Evolutionary conservation across 2,888 invertebrate genomes (phyloP).

Genomic region (Cataglyphis livida): DNA sequence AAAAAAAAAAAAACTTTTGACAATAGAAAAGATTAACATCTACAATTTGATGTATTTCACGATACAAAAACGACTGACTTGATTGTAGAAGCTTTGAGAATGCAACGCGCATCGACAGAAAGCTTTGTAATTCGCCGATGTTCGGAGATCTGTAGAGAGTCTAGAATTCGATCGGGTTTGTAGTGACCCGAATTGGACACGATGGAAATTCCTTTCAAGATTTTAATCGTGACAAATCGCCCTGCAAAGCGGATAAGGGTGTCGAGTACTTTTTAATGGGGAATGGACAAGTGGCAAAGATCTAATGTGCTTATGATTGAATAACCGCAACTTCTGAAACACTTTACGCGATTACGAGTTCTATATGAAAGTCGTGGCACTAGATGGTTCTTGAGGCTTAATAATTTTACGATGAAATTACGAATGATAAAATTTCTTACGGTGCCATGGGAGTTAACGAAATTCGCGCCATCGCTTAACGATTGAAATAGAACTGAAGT

Average conservation of each 20-base stretch:
- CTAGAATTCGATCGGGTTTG: slow-evolving; percentile 64
- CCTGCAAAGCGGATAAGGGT: slow-evolving; percentile 7
- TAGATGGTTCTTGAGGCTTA: not conserved
- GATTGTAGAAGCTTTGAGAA: slow-evolving; percentile 49
- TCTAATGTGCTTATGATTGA: slow-evolving; percentile 23
- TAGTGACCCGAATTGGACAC: slow-evolving; percentile 57
- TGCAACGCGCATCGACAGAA: slow-evolving; percentile 51
- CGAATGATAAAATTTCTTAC: slow-evolving; percentile 35
- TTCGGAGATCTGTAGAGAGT: slow-evolving; percentile 36
- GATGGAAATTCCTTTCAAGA: slow-evolving; percentile 59
- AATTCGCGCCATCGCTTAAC: not conserved
- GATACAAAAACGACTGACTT: slow-evolving; percentile 19
- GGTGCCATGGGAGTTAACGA: not conserved
- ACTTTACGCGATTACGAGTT: slow-evolving; percentile 14
- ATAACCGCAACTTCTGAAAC: slow-evolving; percentile 29
- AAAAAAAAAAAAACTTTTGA: not conserved
- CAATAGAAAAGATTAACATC: slow-evolving; percentile 12
- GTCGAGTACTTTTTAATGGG: slow-evolving; percentile 17
- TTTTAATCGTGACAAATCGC: slow-evolving; percentile 66
- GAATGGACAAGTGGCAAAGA: slow-evolving; percentile 21
- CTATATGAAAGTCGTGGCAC: not conserved
- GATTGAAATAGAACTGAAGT: slow-evolving; percentile 25
- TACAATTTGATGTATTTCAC: not conserved
- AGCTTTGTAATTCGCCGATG: slow-evolving; percentile 61
- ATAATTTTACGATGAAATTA: slow-evolving; percentile 42